These are phyloP conservation scores for Enteromius argenteus DNA, from an alignment of 2,797 vertebrate species.

Conservation along the genomic window DNA sequence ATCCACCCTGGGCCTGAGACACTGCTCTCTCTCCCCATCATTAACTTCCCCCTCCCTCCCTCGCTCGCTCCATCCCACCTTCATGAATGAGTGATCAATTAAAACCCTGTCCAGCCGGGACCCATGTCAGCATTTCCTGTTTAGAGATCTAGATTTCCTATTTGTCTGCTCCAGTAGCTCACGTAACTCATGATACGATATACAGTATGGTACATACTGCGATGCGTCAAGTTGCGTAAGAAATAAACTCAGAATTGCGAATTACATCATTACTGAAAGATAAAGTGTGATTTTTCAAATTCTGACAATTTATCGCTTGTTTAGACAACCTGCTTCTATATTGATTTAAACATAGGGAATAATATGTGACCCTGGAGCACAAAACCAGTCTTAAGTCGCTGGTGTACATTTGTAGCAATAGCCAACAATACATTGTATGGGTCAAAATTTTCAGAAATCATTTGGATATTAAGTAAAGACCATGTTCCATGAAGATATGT, in stretches of 20 bases:
- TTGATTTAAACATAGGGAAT: background rate
- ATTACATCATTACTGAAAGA: background rate
- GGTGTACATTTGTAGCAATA: too few relatives aligned
- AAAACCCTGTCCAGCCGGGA: conserved; percentile 70
- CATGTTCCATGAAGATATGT: too few relatives aligned
- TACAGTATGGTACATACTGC: background rate
- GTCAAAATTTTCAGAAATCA: too few relatives aligned
- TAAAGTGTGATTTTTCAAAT: background rate
- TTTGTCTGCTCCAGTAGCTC: conserved; percentile 34
- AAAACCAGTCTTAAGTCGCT: too few relatives aligned
- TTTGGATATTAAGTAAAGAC: too few relatives aligned
- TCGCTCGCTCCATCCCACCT: conserved; percentile 44
- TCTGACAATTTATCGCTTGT: background rate
- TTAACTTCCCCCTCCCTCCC: conserved; percentile 64
- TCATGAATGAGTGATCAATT: conserved; percentile 80
- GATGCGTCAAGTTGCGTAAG: background rate
- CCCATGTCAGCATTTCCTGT: conserved; percentile 74
- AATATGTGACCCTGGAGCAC: background rate
- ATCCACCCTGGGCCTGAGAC: conserved; percentile 68
- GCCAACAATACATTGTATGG: too few relatives aligned
- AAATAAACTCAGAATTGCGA: background rate
- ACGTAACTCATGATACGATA: background rate
- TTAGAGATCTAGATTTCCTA: background rate
- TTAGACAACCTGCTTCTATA: background rate
- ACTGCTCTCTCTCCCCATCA: conserved; percentile 65